phyloP scores from a whole-genome alignment of 2,888 invertebrate genomes.

The Pollenia angustigena region DNA sequence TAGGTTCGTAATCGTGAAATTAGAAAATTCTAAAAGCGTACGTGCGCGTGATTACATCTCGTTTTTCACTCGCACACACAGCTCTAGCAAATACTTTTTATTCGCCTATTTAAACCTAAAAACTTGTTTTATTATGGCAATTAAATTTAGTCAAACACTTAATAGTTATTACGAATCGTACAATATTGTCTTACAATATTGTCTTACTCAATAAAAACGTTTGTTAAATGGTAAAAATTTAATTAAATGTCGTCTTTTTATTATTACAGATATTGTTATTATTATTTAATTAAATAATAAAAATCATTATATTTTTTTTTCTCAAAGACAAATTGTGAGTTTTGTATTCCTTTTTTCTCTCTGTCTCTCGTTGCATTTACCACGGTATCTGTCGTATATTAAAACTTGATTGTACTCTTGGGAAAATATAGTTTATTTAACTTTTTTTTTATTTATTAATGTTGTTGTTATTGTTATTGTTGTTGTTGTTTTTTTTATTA shows the following conservation, averaged over 20 bases:
- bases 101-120: not conserved
- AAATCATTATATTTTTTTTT: slow-evolving; percentile 2
- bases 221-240: slow-evolving; percentile 17
- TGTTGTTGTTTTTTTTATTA: slow-evolving; percentile 1
- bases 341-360: not conserved
- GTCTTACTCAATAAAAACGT: not conserved
- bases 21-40: too few relatives aligned
- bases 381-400: not conserved
- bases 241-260: slow-evolving; percentile 34
- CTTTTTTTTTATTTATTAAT: slow-evolving; percentile 27
- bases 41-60: too few relatives aligned
- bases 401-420: not conserved
- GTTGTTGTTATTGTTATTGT: slow-evolving; percentile 18
- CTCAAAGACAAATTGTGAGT: not conserved
- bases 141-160: not conserved
- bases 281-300: slow-evolving; percentile 37
- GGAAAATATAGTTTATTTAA: slow-evolving; percentile 14
- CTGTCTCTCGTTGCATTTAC: not conserved
- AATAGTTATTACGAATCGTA: not conserved
- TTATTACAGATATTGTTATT: not conserved
- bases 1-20: too few relatives aligned
- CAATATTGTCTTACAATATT: not conserved
- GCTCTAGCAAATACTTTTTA: too few relatives aligned
- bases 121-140: slow-evolving; percentile 1
- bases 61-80: too few relatives aligned